Evolutionary conservation across 2,888 invertebrate genomes (phyloP), one percentile per base, ranked within the genome.

Genomic region (Anaspis maculata): DNA sequence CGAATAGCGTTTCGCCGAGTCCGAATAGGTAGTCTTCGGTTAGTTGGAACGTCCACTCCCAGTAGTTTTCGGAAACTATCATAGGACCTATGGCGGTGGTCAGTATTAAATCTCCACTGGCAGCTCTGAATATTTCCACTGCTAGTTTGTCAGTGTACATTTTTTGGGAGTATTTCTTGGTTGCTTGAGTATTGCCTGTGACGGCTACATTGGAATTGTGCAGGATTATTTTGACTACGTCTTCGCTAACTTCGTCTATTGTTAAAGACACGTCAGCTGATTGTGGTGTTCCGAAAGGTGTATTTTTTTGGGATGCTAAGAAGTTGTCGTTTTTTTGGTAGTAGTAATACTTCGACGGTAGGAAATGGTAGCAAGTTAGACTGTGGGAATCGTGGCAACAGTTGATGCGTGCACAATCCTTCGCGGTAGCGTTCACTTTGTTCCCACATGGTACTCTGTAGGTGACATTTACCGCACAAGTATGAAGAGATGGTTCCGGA

Each of bases 21-120:
- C 77, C 79, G 39, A 70, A 77, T 49, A 77, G 62, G 0, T 64
- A 57, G 32, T 69, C 67, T 12, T 71, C 62, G 0, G 72, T 72
- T 15, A 78, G 46, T 41, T 66, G 68, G 11, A 79, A 64, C 0
- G 71, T 64, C 48, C 76, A 67, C 55, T 78, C 78, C 74, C 76
- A 76, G 46, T 76, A 77, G 25, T 69, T 62, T 13, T 72, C 59
- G 0, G 76, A 72, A 2, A 74, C 71, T 37, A 79, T 73, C 1
- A 77, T 42, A 0, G 79, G 76, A 0, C 77, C 77, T 40, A 67
- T 60, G 1, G 68, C 55, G 0, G 76, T 76, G 15, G 69, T 70
- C 12, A 78, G 66, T 33, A 77, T 57, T 3, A 51, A 29, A 3
- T 39, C 22, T 5, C 34, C 41, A n/a, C n/a, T n/a, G 5, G 42